Base-by-base conservation (phyloP, 2,113 vertebrate species). In the Panurus biarmicus region DNA sequence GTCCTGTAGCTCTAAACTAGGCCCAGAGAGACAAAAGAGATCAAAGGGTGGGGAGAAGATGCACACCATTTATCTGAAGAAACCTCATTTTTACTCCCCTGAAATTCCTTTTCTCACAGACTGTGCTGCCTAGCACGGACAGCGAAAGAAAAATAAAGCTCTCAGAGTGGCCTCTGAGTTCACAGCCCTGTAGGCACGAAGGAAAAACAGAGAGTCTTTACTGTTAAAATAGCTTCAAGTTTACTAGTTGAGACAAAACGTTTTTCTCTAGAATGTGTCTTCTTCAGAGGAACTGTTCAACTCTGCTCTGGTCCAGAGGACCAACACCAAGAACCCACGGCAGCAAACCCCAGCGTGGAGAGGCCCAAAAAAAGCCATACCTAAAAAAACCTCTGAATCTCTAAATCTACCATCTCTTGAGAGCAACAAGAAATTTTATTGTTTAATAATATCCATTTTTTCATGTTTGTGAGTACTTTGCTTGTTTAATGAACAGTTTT, bases 181-280 rank as follows among this genome's bases (percentile, higher is more conserved):
- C 0, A 2, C 48, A 64, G 36, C 19, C 19, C 2, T 42, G 19
- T 16, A 77, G 58, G 8, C 0, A 2, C 14, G 9, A 53, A 51
- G 24, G 17, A 14, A 62, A 35, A 23, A 22, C 0, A 1, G 11
- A 26, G 44, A 21, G 24, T 44, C 19, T 44, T 53, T 42, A 53
- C 31, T 64, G 53, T 78, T 23, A 53, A 53, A 44, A 24, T 35
- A 44, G 48, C 38, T 53, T 44, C 38, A n/a, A 44, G 38, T 24
- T 44, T 48, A 53, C 11, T 28, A 64, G 36, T 19, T 0, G 1
- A 64, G 47, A 42, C 31, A 53, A 35, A 10, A 64, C 5, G 9
- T 17, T 42, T 28, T 53, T 53, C 38, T 53, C 38, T 35, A 64
- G 36, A 29, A 24, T 35, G 47, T 64, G 31, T 31, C 25, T 64